Evolutionary conservation across 2,888 invertebrate species (phyloP).

Genomic region (Troides aeacus): DNA sequence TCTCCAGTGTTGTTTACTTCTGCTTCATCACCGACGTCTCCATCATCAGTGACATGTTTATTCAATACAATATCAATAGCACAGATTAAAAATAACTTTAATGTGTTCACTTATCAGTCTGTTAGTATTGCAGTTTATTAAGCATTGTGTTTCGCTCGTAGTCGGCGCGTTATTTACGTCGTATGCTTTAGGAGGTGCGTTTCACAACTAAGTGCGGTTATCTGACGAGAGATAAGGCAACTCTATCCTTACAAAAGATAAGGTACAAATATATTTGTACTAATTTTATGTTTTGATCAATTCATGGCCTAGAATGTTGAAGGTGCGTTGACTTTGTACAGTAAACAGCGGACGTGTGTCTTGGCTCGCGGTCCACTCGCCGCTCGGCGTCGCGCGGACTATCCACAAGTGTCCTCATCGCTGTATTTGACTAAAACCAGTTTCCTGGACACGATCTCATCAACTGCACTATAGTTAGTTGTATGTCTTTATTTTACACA

Average conservation of each 20-base stretch:
- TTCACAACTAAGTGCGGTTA: constrained; percentile 41
- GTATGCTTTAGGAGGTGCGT: constrained; percentile 34
- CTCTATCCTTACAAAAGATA: constrained; percentile 52
- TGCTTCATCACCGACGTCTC: constrained; percentile 1
- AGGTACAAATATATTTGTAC: constrained; percentile 42
- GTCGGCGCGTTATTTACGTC: constrained; percentile 12
- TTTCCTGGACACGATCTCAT: too few relatives aligned
- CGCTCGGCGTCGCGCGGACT: too few relatives aligned
- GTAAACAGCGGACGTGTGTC: too few relatives aligned
- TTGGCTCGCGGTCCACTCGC: too few relatives aligned
- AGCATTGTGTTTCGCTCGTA: not conserved
- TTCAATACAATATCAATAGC: not conserved
- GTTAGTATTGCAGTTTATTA: not conserved
- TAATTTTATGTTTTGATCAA: constrained; percentile 41
- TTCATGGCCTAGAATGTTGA: constrained; percentile 41
- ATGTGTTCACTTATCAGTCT: constrained; percentile 9
- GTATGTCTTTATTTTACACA: too few relatives aligned
- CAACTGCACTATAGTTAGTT: too few relatives aligned
- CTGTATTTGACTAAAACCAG: too few relatives aligned
- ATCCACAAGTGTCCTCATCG: too few relatives aligned
- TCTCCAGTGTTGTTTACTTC: not conserved
- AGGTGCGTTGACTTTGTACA: constrained; percentile 30
- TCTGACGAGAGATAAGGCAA: constrained; percentile 52
- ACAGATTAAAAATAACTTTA: not conserved
- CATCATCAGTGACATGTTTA: constrained; percentile 14